Conservation (phyloP, 2,888 invertebrate species). For the Eulithis testata region DNA sequence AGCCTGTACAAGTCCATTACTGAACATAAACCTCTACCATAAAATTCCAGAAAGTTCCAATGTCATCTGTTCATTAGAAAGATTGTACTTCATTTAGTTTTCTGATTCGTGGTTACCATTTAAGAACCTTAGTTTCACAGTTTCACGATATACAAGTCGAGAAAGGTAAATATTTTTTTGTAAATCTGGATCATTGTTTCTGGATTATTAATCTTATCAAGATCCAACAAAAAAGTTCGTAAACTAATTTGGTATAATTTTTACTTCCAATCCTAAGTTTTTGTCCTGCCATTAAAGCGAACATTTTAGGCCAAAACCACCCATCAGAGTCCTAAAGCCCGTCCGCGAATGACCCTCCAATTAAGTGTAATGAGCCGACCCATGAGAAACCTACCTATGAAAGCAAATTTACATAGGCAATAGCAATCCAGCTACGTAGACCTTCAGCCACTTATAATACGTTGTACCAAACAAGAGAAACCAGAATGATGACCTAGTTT, state of each 20-base stretch:
- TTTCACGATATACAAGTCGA: too few relatives aligned
- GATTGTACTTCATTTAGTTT: too few relatives aligned
- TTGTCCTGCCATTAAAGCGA: constrained; percentile 64
- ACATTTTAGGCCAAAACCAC: constrained; percentile 67
- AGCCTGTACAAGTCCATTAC: too few relatives aligned
- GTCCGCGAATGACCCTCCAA: constrained; percentile 81
- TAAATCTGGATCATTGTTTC: background rate
- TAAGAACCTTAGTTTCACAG: too few relatives aligned
- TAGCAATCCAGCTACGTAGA: constrained; percentile 24
- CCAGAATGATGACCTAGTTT: background rate
- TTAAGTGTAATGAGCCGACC: constrained; percentile 81
- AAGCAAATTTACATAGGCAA: constrained; percentile 56
- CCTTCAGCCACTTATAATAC: constrained; percentile 14
- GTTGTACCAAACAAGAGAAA: constrained; percentile 4
- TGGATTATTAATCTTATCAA: constrained; percentile 7
- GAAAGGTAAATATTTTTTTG: too few relatives aligned
- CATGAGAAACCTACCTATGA: constrained; percentile 58
- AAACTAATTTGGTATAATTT: constrained; percentile 46
- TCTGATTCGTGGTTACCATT: too few relatives aligned
- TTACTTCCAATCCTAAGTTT: constrained; percentile 62
- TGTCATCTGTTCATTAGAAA: too few relatives aligned
- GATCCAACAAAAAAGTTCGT: constrained; percentile 11
- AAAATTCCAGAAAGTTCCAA: too few relatives aligned
- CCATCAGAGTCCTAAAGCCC: constrained; percentile 68
- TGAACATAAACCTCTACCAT: too few relatives aligned